Base-by-base conservation (phyloP, 1,140 invertebrate genomes). In the Zaprionus africanus region DNA sequence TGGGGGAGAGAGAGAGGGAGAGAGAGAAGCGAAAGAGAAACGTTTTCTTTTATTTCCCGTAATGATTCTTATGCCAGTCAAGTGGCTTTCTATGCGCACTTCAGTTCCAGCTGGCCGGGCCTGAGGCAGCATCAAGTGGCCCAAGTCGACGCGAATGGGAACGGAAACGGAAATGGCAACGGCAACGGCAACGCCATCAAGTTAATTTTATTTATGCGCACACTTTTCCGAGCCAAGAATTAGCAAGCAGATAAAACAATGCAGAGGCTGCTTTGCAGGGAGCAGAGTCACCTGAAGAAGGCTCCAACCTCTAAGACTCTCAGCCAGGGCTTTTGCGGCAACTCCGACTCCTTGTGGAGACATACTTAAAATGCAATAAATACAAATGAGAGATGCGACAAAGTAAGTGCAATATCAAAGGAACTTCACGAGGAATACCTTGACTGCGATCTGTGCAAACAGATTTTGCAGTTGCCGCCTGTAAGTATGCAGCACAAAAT, bases 51-150 rank as follows among this genome's bases (percentile, higher is more conserved):
- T 46, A 38, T 19, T 58, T 41, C 57, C 43, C 36, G 43, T 56
- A 86, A 91, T 90, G 90, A 91, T 91, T 91, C 90, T 91, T 90
- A 91, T 85, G 90, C 74, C 84, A 75, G 76, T 85, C 73, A 81
- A 87, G 83, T 88, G 81, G 85, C 85, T 90, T 88, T 88, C 84
- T 80, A 86, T 90, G 84, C 71, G 71, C 84, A 90, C 84, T 88
- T 84, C 81, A 81, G 54, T 59, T 63, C 49, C 74, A 87, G 71
- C 66, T 67, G 62, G 53, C 51, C 57, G 24, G 64, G 41, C 57
- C 43, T 4, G 49, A 54, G 38, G 36, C 56, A 17, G 19, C 28
- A 56, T 76, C 62, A 60, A 75, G 54, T 75, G 67, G 31, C 31
- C 54, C 58, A 71, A 75, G 72, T 58, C 72, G 59, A 71, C 80